phyloP scores from a whole-genome alignment of 2,797 vertebrate genomes.

The Tiaroga cobitis region DNA sequence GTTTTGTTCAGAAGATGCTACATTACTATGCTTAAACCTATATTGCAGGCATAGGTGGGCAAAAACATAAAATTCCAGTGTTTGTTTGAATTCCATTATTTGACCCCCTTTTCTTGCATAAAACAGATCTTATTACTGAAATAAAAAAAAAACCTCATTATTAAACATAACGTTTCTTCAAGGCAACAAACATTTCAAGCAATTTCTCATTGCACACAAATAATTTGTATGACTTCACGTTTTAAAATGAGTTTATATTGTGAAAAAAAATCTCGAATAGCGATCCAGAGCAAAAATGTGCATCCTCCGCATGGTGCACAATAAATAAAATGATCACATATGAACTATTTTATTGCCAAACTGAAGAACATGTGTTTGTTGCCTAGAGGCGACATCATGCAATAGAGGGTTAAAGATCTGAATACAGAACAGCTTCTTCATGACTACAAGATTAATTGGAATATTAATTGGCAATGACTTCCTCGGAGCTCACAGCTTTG shows the following conservation, averaged over 20 bases:
- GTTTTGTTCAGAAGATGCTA: background rate
- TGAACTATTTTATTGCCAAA: background rate
- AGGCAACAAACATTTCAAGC: background rate
- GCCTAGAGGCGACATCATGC: background rate
- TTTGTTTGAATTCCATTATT: background rate
- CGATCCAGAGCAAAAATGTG: background rate
- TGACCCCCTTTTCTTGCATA: background rate
- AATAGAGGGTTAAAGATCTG: background rate
- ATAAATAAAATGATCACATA: background rate
- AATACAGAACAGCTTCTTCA: background rate
- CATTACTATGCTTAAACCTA: background rate
- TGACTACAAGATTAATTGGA: conserved; percentile 3
- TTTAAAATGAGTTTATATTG: background rate
- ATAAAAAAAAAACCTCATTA: background rate
- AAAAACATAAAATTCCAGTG: background rate
- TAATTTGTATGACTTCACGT: background rate
- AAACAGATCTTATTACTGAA: background rate
- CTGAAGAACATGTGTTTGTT: background rate
- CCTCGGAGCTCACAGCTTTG: background rate
- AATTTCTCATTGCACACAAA: background rate
- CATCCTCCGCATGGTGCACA: background rate
- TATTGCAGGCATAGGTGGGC: background rate
- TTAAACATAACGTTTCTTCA: background rate
- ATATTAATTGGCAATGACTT: background rate
- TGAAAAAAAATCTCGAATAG: background rate